phyloP scores from a whole-genome alignment of 2,888 invertebrate species.

The Drosophila planitibia region DNA sequence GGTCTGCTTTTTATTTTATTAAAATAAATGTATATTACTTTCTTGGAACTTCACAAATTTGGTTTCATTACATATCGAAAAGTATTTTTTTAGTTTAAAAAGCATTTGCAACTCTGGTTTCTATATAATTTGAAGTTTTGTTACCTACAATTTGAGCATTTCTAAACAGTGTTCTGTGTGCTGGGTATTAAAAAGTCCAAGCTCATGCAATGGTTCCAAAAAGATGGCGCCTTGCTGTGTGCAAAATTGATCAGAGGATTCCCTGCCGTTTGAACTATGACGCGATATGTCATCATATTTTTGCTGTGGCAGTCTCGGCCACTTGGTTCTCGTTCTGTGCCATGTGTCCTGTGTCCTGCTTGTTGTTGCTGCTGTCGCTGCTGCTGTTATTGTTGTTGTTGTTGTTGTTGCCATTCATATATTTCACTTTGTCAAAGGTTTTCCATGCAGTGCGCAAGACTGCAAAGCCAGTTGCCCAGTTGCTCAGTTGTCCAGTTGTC shows the following conservation, averaged over 20 bases:
- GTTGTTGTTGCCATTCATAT: constrained; percentile 65
- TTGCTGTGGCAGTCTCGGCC: constrained; percentile 57
- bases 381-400: constrained; percentile 2
- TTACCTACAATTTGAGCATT: not conserved
- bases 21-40: not conserved
- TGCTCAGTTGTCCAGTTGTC: constrained; percentile 24
- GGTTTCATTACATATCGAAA: not conserved
- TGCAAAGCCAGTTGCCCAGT: constrained; percentile 47
- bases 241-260: constrained; percentile 86
- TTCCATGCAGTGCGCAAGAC: constrained; percentile 61
- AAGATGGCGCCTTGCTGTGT: constrained; percentile 85
- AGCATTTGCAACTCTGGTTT: not conserved
- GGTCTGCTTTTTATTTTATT: not conserved
- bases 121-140: not conserved
- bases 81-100: not conserved
- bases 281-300: constrained; percentile 86
- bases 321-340: constrained; percentile 21
- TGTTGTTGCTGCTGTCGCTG: not conserved
- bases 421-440: constrained; percentile 72
- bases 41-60: not conserved
- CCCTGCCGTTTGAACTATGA: constrained; percentile 86
- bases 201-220: constrained; percentile 57
- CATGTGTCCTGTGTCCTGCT: constrained; percentile 9
- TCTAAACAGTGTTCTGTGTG: not conserved
- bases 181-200: constrained; percentile 45